These are phyloP conservation scores for Leptodactylus fallax DNA, from an alignment of 2,797 vertebrate species.

Conservation along the genomic window DNA sequence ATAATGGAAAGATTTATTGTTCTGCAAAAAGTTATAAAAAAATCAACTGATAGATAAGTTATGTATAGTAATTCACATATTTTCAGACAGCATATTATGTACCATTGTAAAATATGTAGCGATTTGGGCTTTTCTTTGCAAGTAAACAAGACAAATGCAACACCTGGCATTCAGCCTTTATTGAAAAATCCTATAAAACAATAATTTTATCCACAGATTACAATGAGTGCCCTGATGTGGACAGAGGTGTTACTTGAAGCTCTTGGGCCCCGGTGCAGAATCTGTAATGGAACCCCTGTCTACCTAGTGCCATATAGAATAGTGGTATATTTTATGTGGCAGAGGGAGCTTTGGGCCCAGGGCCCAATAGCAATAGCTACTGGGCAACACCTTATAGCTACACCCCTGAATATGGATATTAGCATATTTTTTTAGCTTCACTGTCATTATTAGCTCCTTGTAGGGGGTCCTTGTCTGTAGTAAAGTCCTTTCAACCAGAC, in stretches of 20 bases:
- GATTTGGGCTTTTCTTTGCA: too few species aligned
- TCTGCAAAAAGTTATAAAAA: neutral
- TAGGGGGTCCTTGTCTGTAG: neutral
- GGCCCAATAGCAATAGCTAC: too few species aligned
- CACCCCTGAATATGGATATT: too few species aligned
- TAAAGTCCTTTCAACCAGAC: neutral
- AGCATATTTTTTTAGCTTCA: neutral
- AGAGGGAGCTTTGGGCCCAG: too few species aligned
- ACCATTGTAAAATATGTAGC: too few species aligned
- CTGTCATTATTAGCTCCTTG: neutral
- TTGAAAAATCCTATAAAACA: neutral
- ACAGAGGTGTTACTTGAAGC: too few species aligned
- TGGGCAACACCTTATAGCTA: too few species aligned
- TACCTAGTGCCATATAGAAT: too few species aligned
- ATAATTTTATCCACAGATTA: neutral
- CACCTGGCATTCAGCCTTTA: neutral
- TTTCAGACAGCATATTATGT: neutral
- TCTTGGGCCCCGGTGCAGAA: too few species aligned
- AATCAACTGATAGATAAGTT: conserved; percentile 77
- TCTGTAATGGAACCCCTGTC: too few species aligned
- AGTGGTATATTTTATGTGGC: too few species aligned
- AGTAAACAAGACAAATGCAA: neutral
- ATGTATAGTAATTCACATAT: neutral
- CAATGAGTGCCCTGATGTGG: neutral
- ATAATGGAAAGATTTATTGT: neutral